Evolutionary conservation across 2,113 vertebrate genomes (phyloP).

Genomic region (Cyprinodon brontotheroides): DNA sequence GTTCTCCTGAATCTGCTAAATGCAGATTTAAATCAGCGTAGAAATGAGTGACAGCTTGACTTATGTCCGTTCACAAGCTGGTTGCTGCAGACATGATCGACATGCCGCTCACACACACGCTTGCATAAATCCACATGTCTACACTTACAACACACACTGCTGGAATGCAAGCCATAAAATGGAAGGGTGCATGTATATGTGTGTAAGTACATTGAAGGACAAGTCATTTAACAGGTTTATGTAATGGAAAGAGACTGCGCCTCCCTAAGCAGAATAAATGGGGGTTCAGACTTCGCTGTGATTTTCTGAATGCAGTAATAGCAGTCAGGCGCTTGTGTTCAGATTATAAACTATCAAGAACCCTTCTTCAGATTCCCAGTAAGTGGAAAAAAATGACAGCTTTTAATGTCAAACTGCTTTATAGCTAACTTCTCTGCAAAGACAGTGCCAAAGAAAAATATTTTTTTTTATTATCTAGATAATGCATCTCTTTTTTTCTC

Average conservation of each 20-base stretch:
- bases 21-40: conserved; percentile 41
- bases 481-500: no score
- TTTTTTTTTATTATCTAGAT: no score
- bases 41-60: conserved; percentile 54
- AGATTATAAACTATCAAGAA: not conserved
- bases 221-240: conserved; percentile 56
- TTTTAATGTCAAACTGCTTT: not conserved
- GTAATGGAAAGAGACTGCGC: conserved; percentile 37
- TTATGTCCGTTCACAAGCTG: conserved; percentile 37
- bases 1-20: conserved; percentile 8
- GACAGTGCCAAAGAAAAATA: not conserved
- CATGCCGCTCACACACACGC: conserved; percentile 36
- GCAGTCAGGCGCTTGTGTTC: not conserved
- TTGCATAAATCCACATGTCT: not conserved
- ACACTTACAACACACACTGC: not conserved
- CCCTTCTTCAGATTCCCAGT: not conserved
- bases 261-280: conserved; percentile 55
- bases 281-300: conserved; percentile 9
- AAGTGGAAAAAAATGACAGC: not conserved
- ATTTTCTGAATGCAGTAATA: conserved; percentile 16
- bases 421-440: not conserved
- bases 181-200: conserved; percentile 11
- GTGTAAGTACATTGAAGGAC: conserved; percentile 25
- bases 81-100: conserved; percentile 34
- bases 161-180: not conserved